These are phyloP conservation scores for Darevskia nairensis DNA, from an alignment of 2,797 vertebrate species.

Conservation along the genomic window DNA sequence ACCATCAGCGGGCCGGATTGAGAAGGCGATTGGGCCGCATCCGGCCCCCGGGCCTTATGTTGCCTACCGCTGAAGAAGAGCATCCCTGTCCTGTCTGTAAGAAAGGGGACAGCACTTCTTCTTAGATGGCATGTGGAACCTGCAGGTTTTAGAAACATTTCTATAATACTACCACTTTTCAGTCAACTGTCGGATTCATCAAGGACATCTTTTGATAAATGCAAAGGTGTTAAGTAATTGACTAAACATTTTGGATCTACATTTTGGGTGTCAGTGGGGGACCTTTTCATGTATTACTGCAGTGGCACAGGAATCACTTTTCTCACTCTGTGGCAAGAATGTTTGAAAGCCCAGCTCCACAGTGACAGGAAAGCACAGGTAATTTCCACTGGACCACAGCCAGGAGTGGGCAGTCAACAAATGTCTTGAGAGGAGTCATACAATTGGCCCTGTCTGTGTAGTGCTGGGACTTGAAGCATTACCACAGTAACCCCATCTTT, in stretches of 20 bases:
- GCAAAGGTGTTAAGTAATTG: background rate
- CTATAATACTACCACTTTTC: background rate
- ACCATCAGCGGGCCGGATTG: too few species aligned
- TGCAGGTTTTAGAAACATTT: background rate
- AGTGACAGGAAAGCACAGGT: too few species aligned
- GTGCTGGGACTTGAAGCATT: background rate
- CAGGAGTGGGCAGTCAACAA: background rate
- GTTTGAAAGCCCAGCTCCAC: background rate
- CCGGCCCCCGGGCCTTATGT: too few species aligned
- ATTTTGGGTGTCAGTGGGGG: background rate
- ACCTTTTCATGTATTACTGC: too few species aligned
- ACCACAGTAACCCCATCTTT: background rate
- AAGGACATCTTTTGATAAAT: background rate
- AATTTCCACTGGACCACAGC: background rate
- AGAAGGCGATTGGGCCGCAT: too few species aligned
- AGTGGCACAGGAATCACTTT: background rate
- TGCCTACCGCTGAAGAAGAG: too few species aligned
- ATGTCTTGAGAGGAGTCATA: background rate
- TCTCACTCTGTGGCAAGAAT: background rate
- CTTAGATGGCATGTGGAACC: too few species aligned
- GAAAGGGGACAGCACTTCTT: background rate
- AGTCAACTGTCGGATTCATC: background rate
- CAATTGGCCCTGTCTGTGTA: background rate
- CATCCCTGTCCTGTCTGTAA: background rate
- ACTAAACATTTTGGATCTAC: background rate